phyloP scores from a whole-genome alignment of 2,888 invertebrate genomes.

The Psylliodes chrysocephalus region DNA sequence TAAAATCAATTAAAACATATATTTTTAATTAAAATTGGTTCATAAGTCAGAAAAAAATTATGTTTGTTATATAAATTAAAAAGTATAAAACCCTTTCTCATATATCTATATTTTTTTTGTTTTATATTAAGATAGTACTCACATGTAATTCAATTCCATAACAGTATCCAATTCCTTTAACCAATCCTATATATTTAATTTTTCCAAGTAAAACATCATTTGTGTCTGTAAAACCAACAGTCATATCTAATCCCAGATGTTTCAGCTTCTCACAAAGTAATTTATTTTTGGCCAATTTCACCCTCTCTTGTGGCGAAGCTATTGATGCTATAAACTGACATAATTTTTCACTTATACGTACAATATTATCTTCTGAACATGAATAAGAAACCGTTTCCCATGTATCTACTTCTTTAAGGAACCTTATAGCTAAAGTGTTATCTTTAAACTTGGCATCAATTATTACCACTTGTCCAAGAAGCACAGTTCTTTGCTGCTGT shows the following conservation, averaged over 20 bases:
- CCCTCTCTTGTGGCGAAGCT: conserved; percentile 65
- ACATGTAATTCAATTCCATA: conserved; percentile 70
- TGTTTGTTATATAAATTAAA: no score
- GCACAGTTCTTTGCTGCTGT: conserved; percentile 55
- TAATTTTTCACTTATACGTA: conserved; percentile 59
- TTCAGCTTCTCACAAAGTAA: conserved; percentile 64
- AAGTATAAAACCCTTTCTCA: no score
- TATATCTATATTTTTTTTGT: no score
- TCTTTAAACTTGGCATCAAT: conserved; percentile 53
- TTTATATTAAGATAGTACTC: conserved; percentile 51
- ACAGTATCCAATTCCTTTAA: conserved; percentile 68
- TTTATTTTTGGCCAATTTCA: conserved; percentile 64
- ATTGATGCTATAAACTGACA: conserved; percentile 68
- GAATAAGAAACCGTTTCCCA: conserved; percentile 60
- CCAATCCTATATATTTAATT: conserved; percentile 68
- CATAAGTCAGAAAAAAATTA: no score
- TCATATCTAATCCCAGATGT: conserved; percentile 58
- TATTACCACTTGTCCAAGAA: conserved; percentile 60
- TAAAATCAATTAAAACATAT: no score
- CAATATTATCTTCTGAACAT: conserved; percentile 53
- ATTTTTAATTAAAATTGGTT: no score
- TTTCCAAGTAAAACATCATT: conserved; percentile 60
- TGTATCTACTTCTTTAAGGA: conserved; percentile 56
- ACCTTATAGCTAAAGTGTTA: conserved; percentile 53
- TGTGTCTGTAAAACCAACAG: conserved; percentile 61